Base-by-base conservation (phyloP, 2,888 invertebrate genomes). In the Metallyticus violacea region DNA sequence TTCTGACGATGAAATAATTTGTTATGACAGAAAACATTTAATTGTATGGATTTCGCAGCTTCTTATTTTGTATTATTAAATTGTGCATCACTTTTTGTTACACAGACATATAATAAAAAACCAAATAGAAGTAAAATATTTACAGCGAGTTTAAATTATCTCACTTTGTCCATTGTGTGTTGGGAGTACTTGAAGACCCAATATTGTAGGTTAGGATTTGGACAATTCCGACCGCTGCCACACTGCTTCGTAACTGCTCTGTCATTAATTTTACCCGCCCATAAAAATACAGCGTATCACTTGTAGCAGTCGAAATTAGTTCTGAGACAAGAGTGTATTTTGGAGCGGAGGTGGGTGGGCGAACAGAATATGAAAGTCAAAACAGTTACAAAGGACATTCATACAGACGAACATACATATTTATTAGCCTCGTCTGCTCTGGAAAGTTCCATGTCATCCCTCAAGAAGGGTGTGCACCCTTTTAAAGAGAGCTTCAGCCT, bases 351-450 rank as follows among this genome's bases (percentile, higher is more conserved):
- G 40, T 3, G 2, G 40, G 40, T 3, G 40, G 40, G 22, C 15
- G 82, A 82, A 22, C 78, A 82, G 40, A 86, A 82, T 86, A 86
- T 86, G 86, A 86, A 86, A 86, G 40, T 81, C 86, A 82, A 82
- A 82, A 27, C 76, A 82, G 28, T 62, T 62, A 62, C 40, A 62
- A 62, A 62, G 40, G 40, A 62, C 40, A 62, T 62, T 62, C 40
- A 62, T 62, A 62, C 40, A 62, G 40, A 62, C 26, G 26, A 26
- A 30, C 86, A 86, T 86, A 86, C 86, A 86, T 86, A 86, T 86
- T 81, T 86, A 86, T 86, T 30, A 86, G 86, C 1, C 30, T n/a
- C n/a, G 27, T 28, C 28, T 79, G 62, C 27, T 62, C 40, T 62
- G 40, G 40, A 62, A 62, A 62, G 40, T 62, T 62, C 40, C 40